Percentiles rank a stretch among this genome's conserved stretches.
Evolutionary conservation across 2,888 invertebrate species (phyloP).

Genomic region (Ochlodes sylvanus): DNA sequence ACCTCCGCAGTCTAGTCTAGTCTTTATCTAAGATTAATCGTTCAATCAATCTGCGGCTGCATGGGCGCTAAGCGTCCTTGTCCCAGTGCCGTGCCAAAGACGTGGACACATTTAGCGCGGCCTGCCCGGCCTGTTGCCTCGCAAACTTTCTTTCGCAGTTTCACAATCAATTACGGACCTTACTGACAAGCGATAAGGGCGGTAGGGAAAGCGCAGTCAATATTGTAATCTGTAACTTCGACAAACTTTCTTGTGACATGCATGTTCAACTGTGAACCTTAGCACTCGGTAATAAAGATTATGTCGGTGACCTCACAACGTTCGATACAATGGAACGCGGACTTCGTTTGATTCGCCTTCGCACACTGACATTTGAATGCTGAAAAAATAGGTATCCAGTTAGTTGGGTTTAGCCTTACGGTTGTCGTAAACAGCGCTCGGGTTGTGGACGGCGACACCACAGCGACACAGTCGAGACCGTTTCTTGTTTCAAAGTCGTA

Average conservation of each 20-base stretch:
- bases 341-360: constrained; percentile 56
- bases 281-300: constrained; percentile 44
- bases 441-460: constrained; percentile 22
- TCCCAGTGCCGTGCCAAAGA: constrained; percentile 79
- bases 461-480: constrained; percentile 4
- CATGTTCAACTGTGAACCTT: constrained; percentile 58
- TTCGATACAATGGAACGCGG: constrained; percentile 62
- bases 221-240: constrained; percentile 50
- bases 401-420: constrained; percentile 39
- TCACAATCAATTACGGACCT: constrained; percentile 64
- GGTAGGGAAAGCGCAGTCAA: constrained; percentile 47
- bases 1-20: constrained; percentile 37
- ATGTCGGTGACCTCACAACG: constrained; percentile 46
- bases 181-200: constrained; percentile 44
- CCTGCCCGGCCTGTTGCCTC: constrained; percentile 65
- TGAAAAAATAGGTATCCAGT: constrained; percentile 58
- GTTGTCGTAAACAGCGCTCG: constrained; percentile 30
- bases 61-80: constrained; percentile 79
- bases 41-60: constrained; percentile 77
- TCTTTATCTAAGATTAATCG: constrained; percentile 72
- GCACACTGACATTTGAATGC: constrained; percentile 72
- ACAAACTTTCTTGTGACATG: constrained; percentile 55
- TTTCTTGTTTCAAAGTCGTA: constrained; percentile 24
- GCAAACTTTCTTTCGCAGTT: constrained; percentile 66
- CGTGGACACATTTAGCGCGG: constrained; percentile 74